Percentiles rank a stretch among this genome's conserved stretches.
Conservation (phyloP, 2,113 vertebrate species). For the Dipodomys spectabilis region DNA sequence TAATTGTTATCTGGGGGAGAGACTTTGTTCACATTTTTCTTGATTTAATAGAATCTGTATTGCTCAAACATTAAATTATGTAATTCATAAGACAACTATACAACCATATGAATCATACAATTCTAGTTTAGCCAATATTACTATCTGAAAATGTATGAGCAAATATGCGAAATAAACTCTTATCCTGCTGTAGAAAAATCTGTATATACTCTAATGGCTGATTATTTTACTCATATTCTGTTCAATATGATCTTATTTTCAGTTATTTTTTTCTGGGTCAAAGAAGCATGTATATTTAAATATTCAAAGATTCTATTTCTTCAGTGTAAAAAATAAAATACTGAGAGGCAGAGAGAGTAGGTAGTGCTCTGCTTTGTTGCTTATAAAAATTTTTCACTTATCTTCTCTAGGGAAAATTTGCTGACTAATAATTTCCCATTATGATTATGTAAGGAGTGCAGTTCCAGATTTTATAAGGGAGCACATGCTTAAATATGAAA, state of each 20-base stretch:
- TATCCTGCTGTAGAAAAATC: background rate
- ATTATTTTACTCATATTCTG: constrained; percentile 37
- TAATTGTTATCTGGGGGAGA: background rate
- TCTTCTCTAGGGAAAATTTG: constrained; percentile 1
- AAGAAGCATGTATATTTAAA: constrained; percentile 42
- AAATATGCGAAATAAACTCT: constrained; percentile 6
- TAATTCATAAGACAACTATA: background rate
- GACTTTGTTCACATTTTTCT: background rate
- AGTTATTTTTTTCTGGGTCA: constrained; percentile 51
- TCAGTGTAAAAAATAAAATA: background rate
- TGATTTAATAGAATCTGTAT: constrained; percentile 50
- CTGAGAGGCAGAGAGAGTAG: background rate
- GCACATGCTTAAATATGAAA: constrained; percentile 33
- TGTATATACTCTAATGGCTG: background rate
- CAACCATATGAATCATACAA: constrained; percentile 31
- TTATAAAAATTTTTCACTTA: constrained; percentile 52
- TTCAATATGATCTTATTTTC: constrained; percentile 46
- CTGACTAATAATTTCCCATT: constrained; percentile 40
- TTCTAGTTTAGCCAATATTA: constrained; percentile 25
- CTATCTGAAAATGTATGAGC: background rate
- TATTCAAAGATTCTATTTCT: constrained; percentile 6
- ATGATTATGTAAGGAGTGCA: background rate
- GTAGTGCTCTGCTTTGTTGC: background rate
- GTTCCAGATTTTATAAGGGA: constrained; percentile 49
- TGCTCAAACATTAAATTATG: background rate